A percentile compares a stretch with the other conserved stretches of the same genome.
Conservation (phyloP, 1,140 invertebrate species). For the Aricia agestis region DNA sequence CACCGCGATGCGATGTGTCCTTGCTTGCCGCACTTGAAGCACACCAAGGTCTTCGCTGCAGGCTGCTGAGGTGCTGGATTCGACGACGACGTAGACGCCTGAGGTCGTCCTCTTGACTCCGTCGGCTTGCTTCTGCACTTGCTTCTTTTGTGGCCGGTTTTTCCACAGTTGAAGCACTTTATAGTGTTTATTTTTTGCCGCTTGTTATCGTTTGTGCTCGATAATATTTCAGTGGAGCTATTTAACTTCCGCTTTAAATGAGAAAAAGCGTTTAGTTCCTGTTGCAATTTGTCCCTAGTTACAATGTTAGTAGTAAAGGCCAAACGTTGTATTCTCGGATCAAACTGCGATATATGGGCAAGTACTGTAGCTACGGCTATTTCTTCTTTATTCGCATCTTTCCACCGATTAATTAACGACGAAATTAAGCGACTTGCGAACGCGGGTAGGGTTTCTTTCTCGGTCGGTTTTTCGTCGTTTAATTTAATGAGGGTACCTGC, state of each 20-base stretch:
- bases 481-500: constrained; percentile 35
- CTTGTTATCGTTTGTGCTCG: constrained; percentile 17
- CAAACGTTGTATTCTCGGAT: constrained; percentile 28
- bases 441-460: constrained; percentile 31
- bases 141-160: constrained; percentile 24
- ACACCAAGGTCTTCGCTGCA: constrained; percentile 12
- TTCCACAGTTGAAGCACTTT: constrained; percentile 30
- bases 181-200: constrained; percentile 12
- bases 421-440: constrained; percentile 31
- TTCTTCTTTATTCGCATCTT: constrained; percentile 29
- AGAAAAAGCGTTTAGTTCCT: constrained; percentile 31
- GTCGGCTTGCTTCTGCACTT: constrained; percentile 24
- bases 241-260: constrained; percentile 27
- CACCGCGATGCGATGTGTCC: background rate
- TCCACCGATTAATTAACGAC: constrained; percentile 28
- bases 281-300: constrained; percentile 28
- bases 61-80: constrained; percentile 22
- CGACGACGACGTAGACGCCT: constrained; percentile 10
- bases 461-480: constrained; percentile 26
- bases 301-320: constrained; percentile 30
- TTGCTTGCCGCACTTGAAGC: background rate
- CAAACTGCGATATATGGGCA: constrained; percentile 31
- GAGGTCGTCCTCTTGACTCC: background rate
- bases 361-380: constrained; percentile 30
- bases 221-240: background rate